Evolutionary conservation across 2,797 vertebrate genomes (phyloP), one percentile per base, ranked within the genome.

Genomic region (Pangasius mekongensis): DNA sequence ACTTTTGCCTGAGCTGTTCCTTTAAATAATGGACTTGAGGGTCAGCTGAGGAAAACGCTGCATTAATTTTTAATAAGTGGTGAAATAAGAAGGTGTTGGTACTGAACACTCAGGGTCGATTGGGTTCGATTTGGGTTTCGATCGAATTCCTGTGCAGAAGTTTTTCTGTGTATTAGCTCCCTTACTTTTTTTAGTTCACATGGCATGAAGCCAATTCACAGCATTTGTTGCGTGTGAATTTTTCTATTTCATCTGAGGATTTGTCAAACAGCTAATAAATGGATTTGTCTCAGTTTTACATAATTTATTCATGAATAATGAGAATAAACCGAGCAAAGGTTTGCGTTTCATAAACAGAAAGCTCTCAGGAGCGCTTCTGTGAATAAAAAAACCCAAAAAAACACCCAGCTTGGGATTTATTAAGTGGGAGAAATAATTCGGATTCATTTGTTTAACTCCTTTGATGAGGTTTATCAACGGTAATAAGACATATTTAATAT

Each of bases 301-400:
- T 83, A 83, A 83, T 83, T 83, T 83, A 83, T 83, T 64, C 81
- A 64, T 83, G 81, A 83, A 47, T 83, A 83, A 83, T 83, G 24
- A 64, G 81, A 64, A 83, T 47, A n/a, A 83, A 64, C 36, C 6
- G 39, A 47, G 81, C 52, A 58, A 56, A 33, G 77, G 49, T 33
- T 56, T 54, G 76, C 76, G 49, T 82, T 83, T 62, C 24, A 47
- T 64, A 62, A 64, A 64, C 80, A 39, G 36, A 47, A 64, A 3
- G 58, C 80, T 64, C 16, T 80, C 74, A 47, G 73, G 73, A 54
- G 33, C 5, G 6, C 13, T 22, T 82, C 58, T 39, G 58, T 62
- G 24, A 2, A 36, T 2, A 20, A 10, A 16, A n/a, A 30, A 54
- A 10, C 8, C 16, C 18, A 54, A 39, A 71, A 71, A 39, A 14